These are phyloP conservation scores for Paratilapia polleni DNA, from an alignment of 2,113 vertebrate species.

Conservation along the genomic window DNA sequence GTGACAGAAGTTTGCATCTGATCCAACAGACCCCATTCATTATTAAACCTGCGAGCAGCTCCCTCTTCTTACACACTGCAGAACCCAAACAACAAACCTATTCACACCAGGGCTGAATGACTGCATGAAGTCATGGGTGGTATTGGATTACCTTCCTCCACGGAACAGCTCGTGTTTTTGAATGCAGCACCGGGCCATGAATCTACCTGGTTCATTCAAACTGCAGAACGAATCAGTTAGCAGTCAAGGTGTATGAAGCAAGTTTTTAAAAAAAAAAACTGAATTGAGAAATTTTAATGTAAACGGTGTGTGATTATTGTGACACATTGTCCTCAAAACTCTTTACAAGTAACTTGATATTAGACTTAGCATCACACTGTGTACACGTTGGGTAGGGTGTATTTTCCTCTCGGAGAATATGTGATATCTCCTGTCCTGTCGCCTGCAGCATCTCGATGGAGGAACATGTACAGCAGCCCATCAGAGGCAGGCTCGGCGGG, in stretches of 20 bases:
- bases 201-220: slow-evolving; percentile 28
- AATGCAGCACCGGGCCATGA: slow-evolving; percentile 31
- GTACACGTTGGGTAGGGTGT: neutral
- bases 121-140: slow-evolving; percentile 52
- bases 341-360: neutral
- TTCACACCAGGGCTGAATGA: slow-evolving; percentile 60
- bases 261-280: neutral
- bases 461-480: slow-evolving; percentile 92
- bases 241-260: neutral
- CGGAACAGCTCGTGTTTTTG: slow-evolving; percentile 41
- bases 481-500: slow-evolving; percentile 79
- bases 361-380: neutral
- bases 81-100: slow-evolving; percentile 57
- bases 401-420: neutral
- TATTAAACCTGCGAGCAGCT: slow-evolving; percentile 50
- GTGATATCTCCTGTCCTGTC: slow-evolving; percentile 35
- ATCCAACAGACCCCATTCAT: slow-evolving; percentile 50
- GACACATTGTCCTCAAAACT: neutral
- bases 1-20: slow-evolving; percentile 41
- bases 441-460: slow-evolving; percentile 88
- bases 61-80: slow-evolving; percentile 34
- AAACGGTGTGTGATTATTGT: neutral
- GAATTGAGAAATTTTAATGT: neutral
- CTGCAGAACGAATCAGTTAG: neutral
- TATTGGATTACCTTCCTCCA: slow-evolving; percentile 62